These are phyloP conservation scores for Oxytorus armatus DNA, from an alignment of 2,888 invertebrate genomes.

Conservation along the genomic window DNA sequence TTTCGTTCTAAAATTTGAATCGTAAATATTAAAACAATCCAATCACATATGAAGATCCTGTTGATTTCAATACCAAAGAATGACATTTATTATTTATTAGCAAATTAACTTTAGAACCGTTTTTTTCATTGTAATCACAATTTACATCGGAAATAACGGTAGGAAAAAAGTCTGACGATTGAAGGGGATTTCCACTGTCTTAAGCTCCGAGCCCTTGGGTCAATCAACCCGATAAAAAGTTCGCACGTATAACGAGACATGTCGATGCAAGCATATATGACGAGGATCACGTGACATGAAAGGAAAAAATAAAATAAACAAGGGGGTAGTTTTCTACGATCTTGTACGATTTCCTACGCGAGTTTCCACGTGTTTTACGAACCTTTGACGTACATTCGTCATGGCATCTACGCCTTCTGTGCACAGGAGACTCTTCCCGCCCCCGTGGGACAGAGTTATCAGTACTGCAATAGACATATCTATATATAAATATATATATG, in stretches of 20 bases:
- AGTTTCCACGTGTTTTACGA: conserved; percentile 24
- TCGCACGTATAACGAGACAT: conserved; percentile 61
- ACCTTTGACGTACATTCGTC: conserved; percentile 10
- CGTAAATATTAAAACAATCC: too few species aligned
- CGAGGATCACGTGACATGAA: conserved; percentile 67
- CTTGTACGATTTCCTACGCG: too few species aligned
- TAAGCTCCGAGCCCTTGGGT: background rate
- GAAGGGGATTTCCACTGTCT: background rate
- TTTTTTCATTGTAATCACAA: too few species aligned
- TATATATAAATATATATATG: conserved; percentile 35
- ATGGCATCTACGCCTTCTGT: conserved; percentile 14
- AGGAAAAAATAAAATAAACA: conserved; percentile 73
- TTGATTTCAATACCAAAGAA: too few species aligned
- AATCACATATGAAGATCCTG: too few species aligned
- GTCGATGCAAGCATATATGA: conserved; percentile 12
- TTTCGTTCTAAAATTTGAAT: too few species aligned
- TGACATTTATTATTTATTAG: too few species aligned
- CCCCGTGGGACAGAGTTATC: conserved; percentile 35
- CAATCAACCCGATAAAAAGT: background rate
- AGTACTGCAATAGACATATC: conserved; percentile 10
- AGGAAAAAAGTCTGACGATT: background rate
- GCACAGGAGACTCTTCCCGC: conserved; percentile 21
- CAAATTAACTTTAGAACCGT: too few species aligned
- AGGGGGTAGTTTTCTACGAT: conserved; percentile 69
- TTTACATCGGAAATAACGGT: too few species aligned